Conservation (phyloP, 92 coral and sea anemone genomes). For the Epizoanthus rinbou region DNA sequence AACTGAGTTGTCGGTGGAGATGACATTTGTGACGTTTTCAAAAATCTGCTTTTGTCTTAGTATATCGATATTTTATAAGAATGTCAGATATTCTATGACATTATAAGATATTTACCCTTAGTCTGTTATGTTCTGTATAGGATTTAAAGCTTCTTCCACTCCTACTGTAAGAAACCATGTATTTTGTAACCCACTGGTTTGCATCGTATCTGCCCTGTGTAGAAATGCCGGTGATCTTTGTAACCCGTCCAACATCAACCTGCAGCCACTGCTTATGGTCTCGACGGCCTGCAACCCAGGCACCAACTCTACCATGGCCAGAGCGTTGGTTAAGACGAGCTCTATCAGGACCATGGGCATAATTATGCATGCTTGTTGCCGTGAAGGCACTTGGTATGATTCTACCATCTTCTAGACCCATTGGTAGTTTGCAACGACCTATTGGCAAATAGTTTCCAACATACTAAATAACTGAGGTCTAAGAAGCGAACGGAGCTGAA, state of each 20-base stretch:
- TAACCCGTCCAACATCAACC: conserved; percentile 36
- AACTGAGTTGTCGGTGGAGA: too few relatives aligned
- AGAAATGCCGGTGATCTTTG: conserved; percentile 37
- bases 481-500: too few relatives aligned
- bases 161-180: conserved; percentile 39
- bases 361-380: conserved; percentile 24
- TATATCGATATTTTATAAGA: too few relatives aligned
- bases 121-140: conserved; percentile 28
- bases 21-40: too few relatives aligned
- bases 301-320: conserved; percentile 44
- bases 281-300: conserved; percentile 44
- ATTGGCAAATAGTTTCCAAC: too few relatives aligned
- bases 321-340: conserved; percentile 19
- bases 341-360: conserved; percentile 5
- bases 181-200: conserved; percentile 44
- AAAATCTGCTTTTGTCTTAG: too few relatives aligned
- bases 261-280: conserved; percentile 51
- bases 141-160: conserved; percentile 30
- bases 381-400: conserved; percentile 38
- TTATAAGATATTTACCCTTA: conserved; percentile 17
- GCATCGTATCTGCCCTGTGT: conserved; percentile 46
- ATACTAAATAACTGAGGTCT: too few relatives aligned
- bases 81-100: too few relatives aligned
- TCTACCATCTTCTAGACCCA: conserved; percentile 47
- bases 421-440: conserved; percentile 18